Conservation (phyloP, 64 coral and sea anemone genomes). For the Acropora yongei region DNA sequence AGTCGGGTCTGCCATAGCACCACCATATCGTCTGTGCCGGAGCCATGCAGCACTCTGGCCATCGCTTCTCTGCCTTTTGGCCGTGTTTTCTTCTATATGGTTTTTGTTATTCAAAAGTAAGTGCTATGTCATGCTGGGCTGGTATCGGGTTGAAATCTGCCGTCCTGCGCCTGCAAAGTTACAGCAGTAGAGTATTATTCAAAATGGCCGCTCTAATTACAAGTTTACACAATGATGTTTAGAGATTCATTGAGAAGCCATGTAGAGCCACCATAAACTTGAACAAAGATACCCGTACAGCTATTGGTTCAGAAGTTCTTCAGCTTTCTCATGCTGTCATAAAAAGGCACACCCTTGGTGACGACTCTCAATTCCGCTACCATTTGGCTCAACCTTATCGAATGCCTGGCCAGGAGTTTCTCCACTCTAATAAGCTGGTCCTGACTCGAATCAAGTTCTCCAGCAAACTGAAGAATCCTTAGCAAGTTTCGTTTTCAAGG, state of each 20-base stretch:
- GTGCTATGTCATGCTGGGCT: constrained; percentile 1
- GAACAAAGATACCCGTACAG: neutral
- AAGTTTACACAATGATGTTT: constrained; percentile 1
- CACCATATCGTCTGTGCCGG: too few species aligned
- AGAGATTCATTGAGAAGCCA: constrained; percentile 8
- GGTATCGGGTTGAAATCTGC: neutral
- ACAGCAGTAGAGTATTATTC: neutral
- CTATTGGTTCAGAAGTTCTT: constrained; percentile 34
- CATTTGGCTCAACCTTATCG: constrained; percentile 35
- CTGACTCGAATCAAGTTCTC: constrained; percentile 11
- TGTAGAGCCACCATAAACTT: neutral
- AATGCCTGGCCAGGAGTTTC: constrained; percentile 38
- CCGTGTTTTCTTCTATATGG: too few species aligned
- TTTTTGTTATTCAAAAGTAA: too few species aligned
- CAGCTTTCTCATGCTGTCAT: constrained; percentile 28
- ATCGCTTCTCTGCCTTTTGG: too few species aligned
- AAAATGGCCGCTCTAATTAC: neutral
- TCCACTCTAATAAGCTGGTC: constrained; percentile 12
- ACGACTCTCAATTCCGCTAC: constrained; percentile 3
- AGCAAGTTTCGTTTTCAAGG: constrained; percentile 3
- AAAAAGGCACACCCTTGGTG: constrained; percentile 13
- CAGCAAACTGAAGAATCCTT: neutral
- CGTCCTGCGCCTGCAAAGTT: neutral
- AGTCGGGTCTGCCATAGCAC: too few species aligned
- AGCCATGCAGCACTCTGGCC: too few species aligned